Evolutionary conservation across 2,888 invertebrate genomes (phyloP).

Genomic region (Himalopsyche japonica): DNA sequence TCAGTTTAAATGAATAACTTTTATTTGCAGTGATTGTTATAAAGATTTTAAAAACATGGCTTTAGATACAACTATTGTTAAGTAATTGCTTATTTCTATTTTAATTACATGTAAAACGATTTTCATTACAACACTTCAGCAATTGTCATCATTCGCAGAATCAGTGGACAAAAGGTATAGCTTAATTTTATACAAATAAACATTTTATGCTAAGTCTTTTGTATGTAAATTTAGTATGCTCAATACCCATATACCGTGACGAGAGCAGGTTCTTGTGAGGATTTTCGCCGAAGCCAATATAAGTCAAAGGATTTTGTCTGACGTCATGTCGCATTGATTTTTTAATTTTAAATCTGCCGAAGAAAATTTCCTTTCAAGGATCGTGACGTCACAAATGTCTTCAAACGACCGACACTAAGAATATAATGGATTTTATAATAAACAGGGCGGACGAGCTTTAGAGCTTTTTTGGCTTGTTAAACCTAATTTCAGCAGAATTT

Average conservation of each 20-base stretch:
- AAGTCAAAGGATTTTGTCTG: background rate
- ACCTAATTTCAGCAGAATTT: background rate
- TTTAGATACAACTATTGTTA: no score
- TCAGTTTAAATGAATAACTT: no score
- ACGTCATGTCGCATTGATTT: background rate
- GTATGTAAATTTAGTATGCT: no score
- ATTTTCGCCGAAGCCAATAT: background rate
- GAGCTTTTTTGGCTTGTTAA: background rate
- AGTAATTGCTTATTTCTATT: no score
- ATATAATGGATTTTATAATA: background rate
- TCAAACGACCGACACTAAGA: background rate
- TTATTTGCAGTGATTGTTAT: no score
- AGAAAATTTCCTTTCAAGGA: background rate
- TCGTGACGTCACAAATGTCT: background rate
- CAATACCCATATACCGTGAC: background rate
- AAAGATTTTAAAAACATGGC: no score
- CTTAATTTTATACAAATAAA: no score
- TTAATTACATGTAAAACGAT: no score
- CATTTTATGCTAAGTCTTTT: no score
- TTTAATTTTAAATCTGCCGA: background rate
- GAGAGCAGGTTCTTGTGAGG: background rate
- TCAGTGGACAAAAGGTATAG: no score
- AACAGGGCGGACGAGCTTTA: background rate
- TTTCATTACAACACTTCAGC: no score
- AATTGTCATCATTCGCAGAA: no score